Evolutionary conservation across 2,797 vertebrate species (phyloP).

Genomic region (Coracias cyanogaster): DNA sequence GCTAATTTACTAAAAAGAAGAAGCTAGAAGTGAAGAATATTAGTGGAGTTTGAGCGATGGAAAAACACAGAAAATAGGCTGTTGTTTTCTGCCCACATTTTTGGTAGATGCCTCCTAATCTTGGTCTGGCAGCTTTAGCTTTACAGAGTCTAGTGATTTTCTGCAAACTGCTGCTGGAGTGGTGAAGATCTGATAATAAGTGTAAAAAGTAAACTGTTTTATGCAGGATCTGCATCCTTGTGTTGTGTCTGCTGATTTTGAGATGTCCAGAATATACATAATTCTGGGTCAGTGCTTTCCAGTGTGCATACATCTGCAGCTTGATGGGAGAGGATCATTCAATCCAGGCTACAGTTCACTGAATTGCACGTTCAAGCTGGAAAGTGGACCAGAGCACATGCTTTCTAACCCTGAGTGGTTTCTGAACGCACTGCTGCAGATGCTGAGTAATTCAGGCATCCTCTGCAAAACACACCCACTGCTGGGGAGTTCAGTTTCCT

Average conservation of each 20-base stretch:
- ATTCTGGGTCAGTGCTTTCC: conserved; percentile 1
- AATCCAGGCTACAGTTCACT: neutral
- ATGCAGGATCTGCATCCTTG: neutral
- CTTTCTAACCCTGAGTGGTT: neutral
- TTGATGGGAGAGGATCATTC: conserved; percentile 3
- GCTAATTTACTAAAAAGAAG: neutral
- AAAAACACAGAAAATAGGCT: neutral
- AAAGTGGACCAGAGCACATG: neutral
- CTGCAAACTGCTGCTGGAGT: conserved; percentile 1
- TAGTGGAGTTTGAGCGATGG: neutral
- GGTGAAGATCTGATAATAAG: neutral
- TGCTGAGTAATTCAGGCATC: neutral
- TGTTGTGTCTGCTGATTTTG: neutral
- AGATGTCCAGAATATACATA: neutral
- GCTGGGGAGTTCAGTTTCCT: neutral
- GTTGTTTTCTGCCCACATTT: neutral
- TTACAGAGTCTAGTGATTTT: neutral
- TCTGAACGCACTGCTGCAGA: neutral
- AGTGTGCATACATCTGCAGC: neutral
- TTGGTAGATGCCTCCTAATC: neutral
- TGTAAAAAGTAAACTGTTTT: neutral
- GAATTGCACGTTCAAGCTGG: neutral
- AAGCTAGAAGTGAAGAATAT: neutral
- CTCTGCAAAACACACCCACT: neutral
- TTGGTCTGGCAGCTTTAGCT: neutral